Base-by-base conservation (phyloP, 1,140 invertebrate species). In the Theocolax elegans region DNA sequence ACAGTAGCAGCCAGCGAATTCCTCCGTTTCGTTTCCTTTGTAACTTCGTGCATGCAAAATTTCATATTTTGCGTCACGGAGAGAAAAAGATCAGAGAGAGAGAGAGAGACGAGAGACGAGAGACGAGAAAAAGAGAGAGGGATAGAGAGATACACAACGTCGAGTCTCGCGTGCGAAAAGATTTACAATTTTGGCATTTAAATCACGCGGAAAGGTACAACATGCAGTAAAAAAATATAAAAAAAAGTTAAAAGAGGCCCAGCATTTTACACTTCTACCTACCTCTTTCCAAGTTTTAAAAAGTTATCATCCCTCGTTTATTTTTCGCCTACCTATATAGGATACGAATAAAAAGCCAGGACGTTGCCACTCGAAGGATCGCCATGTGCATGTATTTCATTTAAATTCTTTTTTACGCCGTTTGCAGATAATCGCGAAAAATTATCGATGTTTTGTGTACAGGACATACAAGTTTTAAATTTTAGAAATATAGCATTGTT, bases 121-220 rank as follows among this genome's bases (percentile, higher is more conserved):
- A n/a, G n/a, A n/a, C n/a, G n/a, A n/a, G n/a, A n/a, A n/a, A n/a
- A n/a, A n/a, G n/a, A n/a, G n/a, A n/a, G n/a, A n/a, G n/a, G n/a
- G n/a, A n/a, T n/a, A n/a, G n/a, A n/a, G n/a, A n/a, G n/a, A n/a
- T n/a, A n/a, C n/a, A n/a, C n/a, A n/a, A n/a, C n/a, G 21, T 3
- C 19, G 53, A 15, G 29, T n/a, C 38, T 56, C 53, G 31, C 56
- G 31, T 1, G 29, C 15, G 10, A 60, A 46, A 19, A 54, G 27
- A 62, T 53, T 31, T 49, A 51, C 38, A 53, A 38, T 62, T 44
- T 42, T 54, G 27, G 59, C 54, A 59, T 68, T 68, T 60, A 60
- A 68, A 60, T 68, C 56, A 59, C 15, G 46, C 35, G 46, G 15
- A 59, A 68, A 60, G 46, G 56, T 59, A 40, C 49, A 68, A 31